Evolutionary conservation across 2,113 vertebrate genomes (phyloP), one percentile per base, ranked within the genome.

Genomic region (Lophura nycthemera): DNA sequence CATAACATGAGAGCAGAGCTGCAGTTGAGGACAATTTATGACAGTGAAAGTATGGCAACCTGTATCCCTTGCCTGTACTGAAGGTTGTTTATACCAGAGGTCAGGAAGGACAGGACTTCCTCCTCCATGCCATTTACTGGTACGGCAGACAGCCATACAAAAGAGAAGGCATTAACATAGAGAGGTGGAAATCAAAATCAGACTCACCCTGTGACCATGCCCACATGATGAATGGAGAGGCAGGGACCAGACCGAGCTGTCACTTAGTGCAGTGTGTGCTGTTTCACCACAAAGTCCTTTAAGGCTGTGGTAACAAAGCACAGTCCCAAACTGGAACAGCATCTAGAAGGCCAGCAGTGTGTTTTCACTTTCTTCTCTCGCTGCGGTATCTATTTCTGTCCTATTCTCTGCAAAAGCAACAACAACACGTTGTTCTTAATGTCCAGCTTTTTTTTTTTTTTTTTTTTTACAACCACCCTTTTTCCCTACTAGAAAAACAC

Each of bases 11-110:
- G n/a, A 67, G 45, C 64, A 27, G 8, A 83, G 61, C 17, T 54
- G 43, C 48, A n/a, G 42, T 13, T 63, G 0, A 1, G n/a, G 32
- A 83, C 8, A 61, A 36, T 54, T 77, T 74, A 29, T 2, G 22
- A 11, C 18, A 22, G 43, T 3, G 8, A 56, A 48, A 4, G 32
- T 2, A 57, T 0, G 2, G 29, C 48, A 81, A 86, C 65, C 16
- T 0, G 0, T 21, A 57, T 27, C 29, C 15, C 13, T 54, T 27
- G 47, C 27, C 47, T n/a, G 20, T 50, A 50, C 13, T 14, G 48
- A 50, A 50, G 71, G 13, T 6, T 25, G 45, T 2, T 8, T 0
- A 1, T 32, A 63, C 13, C 17, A 61, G 40, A 57, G 42, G 5
- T 38, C 22, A 57, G 66, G 13, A 74, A 70, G 42, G 47, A 85